Evolutionary conservation across 2,797 vertebrate species (phyloP), one percentile per base, ranked within the genome.

Genomic region (Atherinosoma microstoma): DNA sequence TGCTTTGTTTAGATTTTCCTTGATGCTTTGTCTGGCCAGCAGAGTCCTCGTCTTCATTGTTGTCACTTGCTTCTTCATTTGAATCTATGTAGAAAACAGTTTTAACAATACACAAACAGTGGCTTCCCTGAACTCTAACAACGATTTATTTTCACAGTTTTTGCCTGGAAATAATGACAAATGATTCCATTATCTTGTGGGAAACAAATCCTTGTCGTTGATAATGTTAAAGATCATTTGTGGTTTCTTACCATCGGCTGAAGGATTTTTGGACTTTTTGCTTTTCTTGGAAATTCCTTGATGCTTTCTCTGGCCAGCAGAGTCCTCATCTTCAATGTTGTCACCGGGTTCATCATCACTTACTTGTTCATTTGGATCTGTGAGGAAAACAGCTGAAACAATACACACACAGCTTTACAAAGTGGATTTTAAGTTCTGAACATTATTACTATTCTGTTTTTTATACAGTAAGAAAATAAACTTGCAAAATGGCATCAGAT

Each of bases 221-320:
- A 36, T 35, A 8, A 35, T 36, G 35, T 2, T 36, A 36, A 36
- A 36, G 29, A 49, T 24, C 18, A 22, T 6, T 18, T 49, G 3
- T 54, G 24, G 2, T 70, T 38, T 73, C 81, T 77, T 75, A 87
- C 85, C 84, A 51, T 54, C 47, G 1, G 38, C 38, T 35, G 15
- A 10, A 53, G 22, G 54, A 49, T 64, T 53, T 11, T 67, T 51
- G 27, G 18, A 32, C 47, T 53, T n/a, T 40, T 60, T 42, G 8
- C 13, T 42, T 73, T 36, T 12, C 54, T 82, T 76, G 24, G 40
- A 34, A 58, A 18, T 1, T 2, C n/a, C 7, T 32, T 27, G 34
- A 34, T 10, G 16, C 32, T 56, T 36, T 57, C 34, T 30, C 12
- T 47, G 42, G 12, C 29, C 67, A 0, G 30, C 16, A 0, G 72